Evolutionary conservation across 2,797 vertebrate species (phyloP).

Genomic region (Tenualosa ilisha): DNA sequence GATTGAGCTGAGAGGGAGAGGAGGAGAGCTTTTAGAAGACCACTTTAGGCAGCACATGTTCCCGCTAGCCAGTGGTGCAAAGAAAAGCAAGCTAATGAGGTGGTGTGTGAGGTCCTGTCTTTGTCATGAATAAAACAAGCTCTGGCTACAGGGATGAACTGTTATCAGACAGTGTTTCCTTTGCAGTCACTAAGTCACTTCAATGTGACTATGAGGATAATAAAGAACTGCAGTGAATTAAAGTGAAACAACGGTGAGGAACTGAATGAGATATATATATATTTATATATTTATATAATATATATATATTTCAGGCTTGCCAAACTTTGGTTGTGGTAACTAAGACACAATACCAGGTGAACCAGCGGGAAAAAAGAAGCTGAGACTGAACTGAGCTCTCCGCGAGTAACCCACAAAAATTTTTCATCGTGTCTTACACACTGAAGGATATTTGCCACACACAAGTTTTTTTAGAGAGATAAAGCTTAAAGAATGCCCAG

Average conservation of each 20-base stretch:
- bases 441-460: too few relatives aligned
- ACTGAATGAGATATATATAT: too few relatives aligned
- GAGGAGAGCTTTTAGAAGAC: neutral
- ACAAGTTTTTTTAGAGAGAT: neutral
- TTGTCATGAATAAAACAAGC: neutral
- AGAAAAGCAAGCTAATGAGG: neutral
- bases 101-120: neutral
- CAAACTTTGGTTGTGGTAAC: neutral
- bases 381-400: neutral
- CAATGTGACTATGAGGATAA: too few relatives aligned
- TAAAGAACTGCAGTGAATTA: too few relatives aligned
- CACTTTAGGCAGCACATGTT: neutral
- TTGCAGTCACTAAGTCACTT: too few relatives aligned
- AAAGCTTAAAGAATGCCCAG: neutral
- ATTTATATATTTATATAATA: too few relatives aligned
- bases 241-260: too few relatives aligned
- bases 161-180: too few relatives aligned
- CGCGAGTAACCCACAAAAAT: neutral
- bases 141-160: neutral
- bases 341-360: neutral
- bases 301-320: neutral
- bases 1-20: constrained; percentile 27
- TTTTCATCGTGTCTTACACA: neutral
- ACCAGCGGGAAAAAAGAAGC: neutral
- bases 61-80: neutral